Conservation (phyloP, 2,888 invertebrate species). For the Brenthis ino region DNA sequence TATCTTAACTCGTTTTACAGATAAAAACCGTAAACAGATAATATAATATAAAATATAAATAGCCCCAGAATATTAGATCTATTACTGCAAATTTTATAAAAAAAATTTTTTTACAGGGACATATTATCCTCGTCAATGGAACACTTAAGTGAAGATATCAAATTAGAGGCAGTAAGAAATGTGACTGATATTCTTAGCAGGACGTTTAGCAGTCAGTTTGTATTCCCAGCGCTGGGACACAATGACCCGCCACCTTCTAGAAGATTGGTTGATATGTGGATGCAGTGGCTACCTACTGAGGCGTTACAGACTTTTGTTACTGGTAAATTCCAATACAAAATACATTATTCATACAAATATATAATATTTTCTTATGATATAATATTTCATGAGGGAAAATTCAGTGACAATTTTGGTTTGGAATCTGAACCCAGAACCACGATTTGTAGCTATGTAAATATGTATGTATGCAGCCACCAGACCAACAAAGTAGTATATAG, state of each 20-base stretch:
- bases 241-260: constrained; percentile 88
- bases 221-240: constrained; percentile 95
- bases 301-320: constrained; percentile 91
- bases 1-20: too few species aligned
- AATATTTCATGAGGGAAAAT: too few species aligned
- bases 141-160: constrained; percentile 85
- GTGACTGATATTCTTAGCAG: constrained; percentile 90
- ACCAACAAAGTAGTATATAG: too few species aligned
- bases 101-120: constrained; percentile 83
- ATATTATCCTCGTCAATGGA: constrained; percentile 90
- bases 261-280: constrained; percentile 90
- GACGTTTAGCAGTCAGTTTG: constrained; percentile 93
- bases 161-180: constrained; percentile 89
- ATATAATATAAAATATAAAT: too few species aligned
- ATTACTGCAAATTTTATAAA: not conserved
- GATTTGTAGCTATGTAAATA: too few species aligned
- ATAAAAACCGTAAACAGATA: too few species aligned
- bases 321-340: constrained; percentile 76
- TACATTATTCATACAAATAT: not conserved
- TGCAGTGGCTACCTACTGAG: constrained; percentile 91
- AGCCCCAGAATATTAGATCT: too few species aligned
- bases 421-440: too few species aligned
- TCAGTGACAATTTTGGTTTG: too few species aligned
- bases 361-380: too few species aligned
- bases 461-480: too few species aligned